Evolutionary conservation across 2,797 vertebrate genomes (phyloP).

Genomic region (Poeciliopsis paucimaculata): DNA sequence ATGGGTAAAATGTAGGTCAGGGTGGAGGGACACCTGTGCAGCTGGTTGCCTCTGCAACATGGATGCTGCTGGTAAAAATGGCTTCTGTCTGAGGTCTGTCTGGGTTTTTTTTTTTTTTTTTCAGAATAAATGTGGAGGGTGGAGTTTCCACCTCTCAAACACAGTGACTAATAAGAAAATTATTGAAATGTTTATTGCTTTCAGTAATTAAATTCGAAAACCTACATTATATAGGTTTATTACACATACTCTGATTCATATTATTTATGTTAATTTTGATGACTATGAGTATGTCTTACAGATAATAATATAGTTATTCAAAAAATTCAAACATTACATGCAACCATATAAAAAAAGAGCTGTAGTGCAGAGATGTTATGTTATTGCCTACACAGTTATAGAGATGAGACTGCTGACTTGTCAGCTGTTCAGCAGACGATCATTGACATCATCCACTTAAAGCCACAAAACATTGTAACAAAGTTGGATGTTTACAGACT

Average conservation of each 20-base stretch:
- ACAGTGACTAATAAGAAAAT: neutral
- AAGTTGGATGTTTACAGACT: neutral
- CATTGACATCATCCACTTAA: neutral
- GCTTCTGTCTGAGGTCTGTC: slow-evolving; percentile 42
- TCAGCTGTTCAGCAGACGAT: neutral
- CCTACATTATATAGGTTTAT: neutral
- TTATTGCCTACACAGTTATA: neutral
- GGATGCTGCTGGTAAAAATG: slow-evolving; percentile 61
- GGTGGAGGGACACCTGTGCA: slow-evolving; percentile 65
- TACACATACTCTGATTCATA: neutral
- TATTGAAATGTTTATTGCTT: neutral
- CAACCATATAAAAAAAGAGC: neutral
- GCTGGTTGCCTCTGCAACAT: slow-evolving; percentile 47
- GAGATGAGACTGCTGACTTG: neutral
- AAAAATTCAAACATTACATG: neutral
- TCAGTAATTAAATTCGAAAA: neutral
- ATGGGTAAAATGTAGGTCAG: slow-evolving; percentile 64
- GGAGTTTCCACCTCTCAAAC: slow-evolving; percentile 22
- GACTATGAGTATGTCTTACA: neutral
- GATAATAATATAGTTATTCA: neutral
- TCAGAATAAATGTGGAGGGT: slow-evolving; percentile 26
- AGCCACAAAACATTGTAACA: neutral
- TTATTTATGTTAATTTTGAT: neutral
- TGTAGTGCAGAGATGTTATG: neutral
- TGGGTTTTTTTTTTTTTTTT: neutral